Conservation (phyloP, 2,113 vertebrate genomes). For the Nipponia nippon region DNA sequence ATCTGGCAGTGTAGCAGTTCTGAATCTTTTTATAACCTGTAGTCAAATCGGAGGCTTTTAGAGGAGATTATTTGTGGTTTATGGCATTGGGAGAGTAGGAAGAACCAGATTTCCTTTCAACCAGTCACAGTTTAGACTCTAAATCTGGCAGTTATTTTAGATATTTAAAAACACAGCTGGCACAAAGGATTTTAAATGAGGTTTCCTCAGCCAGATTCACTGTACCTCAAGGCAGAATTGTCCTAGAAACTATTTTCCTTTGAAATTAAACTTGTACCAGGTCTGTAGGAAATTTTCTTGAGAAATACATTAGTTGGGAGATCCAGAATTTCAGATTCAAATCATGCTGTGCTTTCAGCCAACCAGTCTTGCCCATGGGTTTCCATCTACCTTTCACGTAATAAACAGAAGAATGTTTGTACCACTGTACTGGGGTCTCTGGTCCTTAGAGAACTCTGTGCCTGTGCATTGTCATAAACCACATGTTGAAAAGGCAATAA, state of each 20-base stretch:
- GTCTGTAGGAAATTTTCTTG: neutral
- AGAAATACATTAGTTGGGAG: neutral
- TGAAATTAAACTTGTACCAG: neutral
- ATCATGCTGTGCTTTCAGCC: neutral
- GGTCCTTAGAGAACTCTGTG: neutral
- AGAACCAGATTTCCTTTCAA: neutral
- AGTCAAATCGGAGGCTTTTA: neutral
- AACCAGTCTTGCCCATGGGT: neutral
- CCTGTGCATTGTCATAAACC: neutral
- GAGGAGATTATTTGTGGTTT: neutral
- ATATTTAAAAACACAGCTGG: constrained; percentile 20
- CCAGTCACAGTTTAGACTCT: neutral
- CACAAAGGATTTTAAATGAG: neutral
- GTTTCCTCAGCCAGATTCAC: neutral
- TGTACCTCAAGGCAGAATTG: constrained; percentile 12
- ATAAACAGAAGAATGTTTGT: neutral
- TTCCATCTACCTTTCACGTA: neutral
- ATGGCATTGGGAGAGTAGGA: neutral
- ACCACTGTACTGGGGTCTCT: neutral
- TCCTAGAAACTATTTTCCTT: neutral
- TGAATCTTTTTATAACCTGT: neutral
- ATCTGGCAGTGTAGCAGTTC: neutral
- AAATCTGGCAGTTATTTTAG: neutral
- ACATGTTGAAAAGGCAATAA: neutral
- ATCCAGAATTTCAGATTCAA: neutral